phyloP scores from a whole-genome alignment of 2,888 invertebrate genomes.

The Dynastes grantii region DNA sequence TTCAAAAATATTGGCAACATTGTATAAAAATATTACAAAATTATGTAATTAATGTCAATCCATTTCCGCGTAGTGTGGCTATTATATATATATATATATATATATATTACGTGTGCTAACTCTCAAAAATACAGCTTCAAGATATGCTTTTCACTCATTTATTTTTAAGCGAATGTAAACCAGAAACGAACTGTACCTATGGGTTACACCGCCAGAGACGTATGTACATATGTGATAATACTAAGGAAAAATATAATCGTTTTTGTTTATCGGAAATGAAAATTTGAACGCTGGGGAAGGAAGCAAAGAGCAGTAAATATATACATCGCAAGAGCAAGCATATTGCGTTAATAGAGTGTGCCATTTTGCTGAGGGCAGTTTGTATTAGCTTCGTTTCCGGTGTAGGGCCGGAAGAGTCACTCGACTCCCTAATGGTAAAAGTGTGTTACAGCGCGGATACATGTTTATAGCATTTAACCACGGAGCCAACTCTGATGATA shows the following conservation, averaged over 20 bases:
- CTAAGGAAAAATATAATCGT: background rate
- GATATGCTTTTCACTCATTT: too few species aligned
- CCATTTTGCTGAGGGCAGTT: conserved; percentile 61
- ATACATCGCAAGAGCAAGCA: conserved; percentile 35
- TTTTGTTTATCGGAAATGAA: background rate
- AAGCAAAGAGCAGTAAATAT: conserved; percentile 30
- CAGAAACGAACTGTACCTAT: too few species aligned
- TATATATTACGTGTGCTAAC: too few species aligned
- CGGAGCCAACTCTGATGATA: conserved; percentile 53
- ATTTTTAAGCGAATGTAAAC: too few species aligned
- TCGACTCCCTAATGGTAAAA: conserved; percentile 66
- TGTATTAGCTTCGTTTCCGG: conserved; percentile 64
- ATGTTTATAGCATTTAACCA: conserved; percentile 68
- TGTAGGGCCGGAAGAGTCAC: conserved; percentile 65
- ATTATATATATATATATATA: too few species aligned
- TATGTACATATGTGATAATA: too few species aligned
- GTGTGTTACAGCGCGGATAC: conserved; percentile 66
- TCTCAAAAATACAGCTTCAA: too few species aligned
- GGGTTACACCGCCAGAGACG: too few species aligned
- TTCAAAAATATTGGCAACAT: too few species aligned
- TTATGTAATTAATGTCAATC: too few species aligned
- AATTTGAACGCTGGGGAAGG: background rate
- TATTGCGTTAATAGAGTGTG: conserved; percentile 55
- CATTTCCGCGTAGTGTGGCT: too few species aligned
- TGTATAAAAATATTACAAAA: too few species aligned